Conservation (phyloP, 2,797 vertebrate genomes). For the Pitangus sulphuratus region DNA sequence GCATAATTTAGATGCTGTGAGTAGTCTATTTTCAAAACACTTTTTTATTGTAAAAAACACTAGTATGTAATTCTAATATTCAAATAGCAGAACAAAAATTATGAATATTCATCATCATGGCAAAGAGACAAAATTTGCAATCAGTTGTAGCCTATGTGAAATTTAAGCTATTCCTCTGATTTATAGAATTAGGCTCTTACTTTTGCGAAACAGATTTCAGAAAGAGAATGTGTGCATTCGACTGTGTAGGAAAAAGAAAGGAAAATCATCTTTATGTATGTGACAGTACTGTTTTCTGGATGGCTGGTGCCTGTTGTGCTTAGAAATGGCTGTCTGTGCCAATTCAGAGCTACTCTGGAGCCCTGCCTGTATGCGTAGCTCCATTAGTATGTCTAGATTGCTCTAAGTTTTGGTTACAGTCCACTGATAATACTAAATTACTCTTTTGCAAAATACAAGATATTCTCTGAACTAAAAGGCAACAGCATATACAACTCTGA, state of each 20-base stretch:
- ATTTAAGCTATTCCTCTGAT: not conserved
- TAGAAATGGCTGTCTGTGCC: not conserved
- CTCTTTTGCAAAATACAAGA: not conserved
- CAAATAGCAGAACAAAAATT: not conserved
- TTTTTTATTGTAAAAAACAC: not conserved
- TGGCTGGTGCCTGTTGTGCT: conserved; percentile 16
- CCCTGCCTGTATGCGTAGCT: not conserved
- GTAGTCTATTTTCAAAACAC: not conserved
- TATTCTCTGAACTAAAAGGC: not conserved
- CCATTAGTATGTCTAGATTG: conserved; percentile 6
- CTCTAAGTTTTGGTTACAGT: conserved; percentile 11
- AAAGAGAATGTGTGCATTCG: conserved; percentile 27
- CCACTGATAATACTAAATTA: conserved; percentile 14
- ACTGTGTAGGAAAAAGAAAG: not conserved
- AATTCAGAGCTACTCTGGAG: conserved; percentile 7
- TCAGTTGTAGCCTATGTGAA: not conserved
- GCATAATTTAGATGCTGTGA: not conserved
- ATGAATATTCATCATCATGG: not conserved
- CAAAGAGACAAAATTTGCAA: not conserved
- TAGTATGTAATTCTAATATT: not conserved
- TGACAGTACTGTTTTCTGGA: conserved; percentile 26
- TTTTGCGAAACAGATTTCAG: not conserved
- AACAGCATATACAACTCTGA: not conserved
- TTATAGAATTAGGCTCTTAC: not conserved
- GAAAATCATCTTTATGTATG: conserved; percentile 20